Conservation (phyloP, 2,888 invertebrate species). For the Brassicogethes aeneus region DNA sequence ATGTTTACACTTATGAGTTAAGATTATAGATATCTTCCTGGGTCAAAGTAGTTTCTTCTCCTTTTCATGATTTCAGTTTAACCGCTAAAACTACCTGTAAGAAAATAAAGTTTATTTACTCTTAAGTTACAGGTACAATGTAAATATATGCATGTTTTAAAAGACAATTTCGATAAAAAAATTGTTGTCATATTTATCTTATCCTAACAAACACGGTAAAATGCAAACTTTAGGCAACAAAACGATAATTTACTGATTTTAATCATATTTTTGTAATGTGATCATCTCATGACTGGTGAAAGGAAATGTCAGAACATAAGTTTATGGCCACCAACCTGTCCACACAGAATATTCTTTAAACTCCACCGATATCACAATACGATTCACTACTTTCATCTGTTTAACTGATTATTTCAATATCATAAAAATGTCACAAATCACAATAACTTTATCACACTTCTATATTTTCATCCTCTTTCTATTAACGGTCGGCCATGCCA, state of each 20-base stretch:
- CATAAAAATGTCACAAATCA: neutral
- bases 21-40: neutral
- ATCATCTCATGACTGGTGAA: slow-evolving; percentile 27
- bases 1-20: too few relatives aligned
- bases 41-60: slow-evolving; percentile 1
- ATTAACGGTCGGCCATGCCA: slow-evolving; percentile 37
- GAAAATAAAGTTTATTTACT: slow-evolving; percentile 9
- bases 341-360: too few relatives aligned
- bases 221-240: too few relatives aligned
- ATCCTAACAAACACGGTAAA: too few relatives aligned
- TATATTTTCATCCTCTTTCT: slow-evolving; percentile 24
- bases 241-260: too few relatives aligned
- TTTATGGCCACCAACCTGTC: slow-evolving; percentile 37
- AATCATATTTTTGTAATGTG: slow-evolving; percentile 18
- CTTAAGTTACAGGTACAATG: slow-evolving; percentile 13
- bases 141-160: slow-evolving; percentile 10
- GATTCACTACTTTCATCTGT: slow-evolving; percentile 13
- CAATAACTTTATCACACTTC: slow-evolving; percentile 22
- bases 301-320: slow-evolving; percentile 35
- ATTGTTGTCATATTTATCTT: too few relatives aligned
- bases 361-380: slow-evolving; percentile 7
- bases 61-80: slow-evolving; percentile 9
- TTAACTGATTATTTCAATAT: neutral
- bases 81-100: slow-evolving; percentile 7
- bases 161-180: too few relatives aligned